Percentiles rank a stretch among this genome's conserved stretches.
These are phyloP conservation scores for Polylopha cassiicola DNA, from an alignment of 2,888 invertebrate genomes.

Conservation along the genomic window DNA sequence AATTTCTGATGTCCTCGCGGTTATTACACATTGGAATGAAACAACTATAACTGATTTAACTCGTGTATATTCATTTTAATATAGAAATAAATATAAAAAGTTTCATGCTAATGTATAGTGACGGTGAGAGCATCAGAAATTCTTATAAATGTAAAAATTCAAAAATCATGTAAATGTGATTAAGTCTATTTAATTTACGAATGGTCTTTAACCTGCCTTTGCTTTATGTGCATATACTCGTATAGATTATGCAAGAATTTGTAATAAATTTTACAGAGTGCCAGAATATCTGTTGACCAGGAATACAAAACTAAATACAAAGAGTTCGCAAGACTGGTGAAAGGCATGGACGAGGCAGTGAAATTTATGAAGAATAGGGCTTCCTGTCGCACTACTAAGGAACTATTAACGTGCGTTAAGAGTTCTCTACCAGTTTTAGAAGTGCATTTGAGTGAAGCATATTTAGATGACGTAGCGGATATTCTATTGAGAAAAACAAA, in stretches of 20 bases:
- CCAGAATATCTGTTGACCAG: constrained; percentile 50
- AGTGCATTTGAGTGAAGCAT: constrained; percentile 75
- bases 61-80: no score
- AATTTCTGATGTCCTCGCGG: no score
- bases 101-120: no score
- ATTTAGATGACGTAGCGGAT: constrained; percentile 65
- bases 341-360: constrained; percentile 57
- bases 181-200: no score
- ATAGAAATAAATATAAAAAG: no score
- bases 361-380: constrained; percentile 54
- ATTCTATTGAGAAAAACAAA: constrained; percentile 51
- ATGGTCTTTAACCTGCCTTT: not conserved
- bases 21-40: no score
- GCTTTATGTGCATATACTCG: not conserved
- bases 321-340: constrained; percentile 51
- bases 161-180: no score
- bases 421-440: constrained; percentile 76
- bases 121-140: no score
- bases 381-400: constrained; percentile 40
- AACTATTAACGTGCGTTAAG: constrained; percentile 64
- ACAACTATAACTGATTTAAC: no score
- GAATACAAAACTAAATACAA: constrained; percentile 62
- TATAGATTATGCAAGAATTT: no score
- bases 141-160: no score
- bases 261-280: constrained; percentile 42